These are phyloP conservation scores for Minunthozetes semirufus DNA, from an alignment of 2,888 invertebrate genomes.

Conservation along the genomic window DNA sequence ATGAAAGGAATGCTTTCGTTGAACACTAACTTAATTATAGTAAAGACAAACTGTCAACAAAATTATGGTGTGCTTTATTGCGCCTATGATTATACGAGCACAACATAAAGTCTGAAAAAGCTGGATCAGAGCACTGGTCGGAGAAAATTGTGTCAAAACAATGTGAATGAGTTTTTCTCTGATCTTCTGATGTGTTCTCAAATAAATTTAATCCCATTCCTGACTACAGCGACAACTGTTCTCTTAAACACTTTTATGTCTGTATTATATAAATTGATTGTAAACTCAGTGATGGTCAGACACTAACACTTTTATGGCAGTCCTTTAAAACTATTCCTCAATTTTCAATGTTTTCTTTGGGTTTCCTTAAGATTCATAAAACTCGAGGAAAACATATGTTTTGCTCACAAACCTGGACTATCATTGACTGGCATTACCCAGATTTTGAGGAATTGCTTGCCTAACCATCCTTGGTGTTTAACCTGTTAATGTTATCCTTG, in stretches of 20 bases:
- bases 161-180: background rate
- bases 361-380: no score
- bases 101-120: background rate
- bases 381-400: no score
- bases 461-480: background rate
- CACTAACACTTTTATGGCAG: background rate
- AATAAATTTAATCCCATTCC: background rate
- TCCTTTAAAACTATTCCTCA: background rate
- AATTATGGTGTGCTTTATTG: slow-evolving; percentile 26
- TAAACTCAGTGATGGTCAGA: background rate
- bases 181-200: background rate
- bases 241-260: background rate
- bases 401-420: no score
- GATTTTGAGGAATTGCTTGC: no score
- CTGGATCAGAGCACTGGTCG: no score
- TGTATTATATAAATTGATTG: slow-evolving; percentile 5
- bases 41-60: slow-evolving; percentile 16
- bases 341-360: no score
- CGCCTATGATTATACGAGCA: background rate
- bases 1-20: background rate
- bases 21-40: slow-evolving; percentile 20
- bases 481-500: background rate
- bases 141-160: background rate
- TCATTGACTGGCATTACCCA: no score
- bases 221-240: background rate